Base-by-base conservation (phyloP, 2,113 vertebrate genomes). In the Scalopus aquaticus region DNA sequence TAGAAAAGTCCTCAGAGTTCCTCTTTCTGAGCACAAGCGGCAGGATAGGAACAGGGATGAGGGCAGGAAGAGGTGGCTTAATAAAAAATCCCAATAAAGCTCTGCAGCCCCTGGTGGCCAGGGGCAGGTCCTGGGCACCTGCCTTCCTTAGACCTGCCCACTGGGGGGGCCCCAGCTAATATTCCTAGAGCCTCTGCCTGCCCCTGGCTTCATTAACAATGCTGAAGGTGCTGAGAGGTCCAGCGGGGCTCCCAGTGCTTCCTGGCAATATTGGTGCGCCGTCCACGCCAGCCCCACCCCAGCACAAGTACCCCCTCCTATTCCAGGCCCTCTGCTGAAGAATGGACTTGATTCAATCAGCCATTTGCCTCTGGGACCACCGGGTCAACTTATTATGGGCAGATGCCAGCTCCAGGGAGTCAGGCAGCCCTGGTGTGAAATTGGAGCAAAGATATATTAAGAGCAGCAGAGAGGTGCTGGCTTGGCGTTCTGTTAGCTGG, bases 21-120 rank as follows among this genome's bases (percentile, higher is more conserved):
- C 54, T 85, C 91, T 84, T 95, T 92, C 73, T 60, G 79, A 67
- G 35, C 93, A 89, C 64, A 94, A 86, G 89, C 69, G 78, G 54
- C 70, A 88, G 81, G 56, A 77, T 49, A 92, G 88, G 72, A 76
- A 93, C 80, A 70, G 81, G 81, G 88, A 88, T 13, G 77, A 92
- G 91, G 93, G 90, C 94, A 96, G 73, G 87, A 94, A 91, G 88
- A 97, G 88, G 94, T 88, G 90, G 90, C 96, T 97, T 97, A 97
- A 97, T 97, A 95, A 97, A 97, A 97, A 97, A 97, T 97, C 97
- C 96, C 96, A 97, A 97, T 97, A 97, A 97, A 96, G 83, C 73
- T 96, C 62, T 90, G 85, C 54, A 94, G 95, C 95, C 95, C 96
- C 95, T 95, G 90, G 95, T 6, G 96, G 96, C 94, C 88, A 94